Percentiles rank a stretch among this genome's conserved stretches.
phyloP scores from a whole-genome alignment of 2,888 invertebrate species.

The Drosophila anomalata region DNA sequence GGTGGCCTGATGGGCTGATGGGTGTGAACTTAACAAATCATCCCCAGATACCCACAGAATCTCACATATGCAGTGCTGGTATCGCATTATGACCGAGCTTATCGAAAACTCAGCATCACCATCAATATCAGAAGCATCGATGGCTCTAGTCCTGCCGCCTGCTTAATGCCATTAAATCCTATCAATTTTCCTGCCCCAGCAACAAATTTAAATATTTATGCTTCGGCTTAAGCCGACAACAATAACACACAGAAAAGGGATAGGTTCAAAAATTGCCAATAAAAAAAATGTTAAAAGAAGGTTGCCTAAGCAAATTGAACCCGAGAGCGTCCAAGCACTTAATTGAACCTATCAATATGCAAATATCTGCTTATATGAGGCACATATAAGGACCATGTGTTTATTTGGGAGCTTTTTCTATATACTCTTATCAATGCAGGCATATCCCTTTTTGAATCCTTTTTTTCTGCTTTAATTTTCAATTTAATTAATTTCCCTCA shows the following conservation, averaged over 20 bases:
- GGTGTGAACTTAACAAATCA: slow-evolving; percentile 57
- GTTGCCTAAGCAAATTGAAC: slow-evolving; percentile 55
- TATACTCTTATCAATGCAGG: slow-evolving; percentile 36
- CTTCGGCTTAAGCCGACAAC: slow-evolving; percentile 57
- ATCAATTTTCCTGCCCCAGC: slow-evolving; percentile 68
- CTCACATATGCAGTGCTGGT: slow-evolving; percentile 20
- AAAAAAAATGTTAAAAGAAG: slow-evolving; percentile 46
- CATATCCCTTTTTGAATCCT: slow-evolving; percentile 9
- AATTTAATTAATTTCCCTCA: slow-evolving; percentile 45
- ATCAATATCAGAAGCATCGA: slow-evolving; percentile 16
- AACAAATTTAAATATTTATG: slow-evolving; percentile 72
- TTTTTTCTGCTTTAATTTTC: slow-evolving; percentile 39
- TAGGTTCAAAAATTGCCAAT: slow-evolving; percentile 70
- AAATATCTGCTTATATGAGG: slow-evolving; percentile 15
- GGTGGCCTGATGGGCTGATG: neutral
- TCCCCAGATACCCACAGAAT: slow-evolving; percentile 13
- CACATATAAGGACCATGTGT: slow-evolving; percentile 8
- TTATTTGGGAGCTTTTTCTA: slow-evolving; percentile 5
- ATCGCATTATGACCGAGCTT: slow-evolving; percentile 61
- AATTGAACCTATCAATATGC: slow-evolving; percentile 74
- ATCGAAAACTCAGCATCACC: slow-evolving; percentile 49
- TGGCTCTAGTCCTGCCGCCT: slow-evolving; percentile 33
- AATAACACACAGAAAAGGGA: slow-evolving; percentile 45
- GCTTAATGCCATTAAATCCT: slow-evolving; percentile 76
- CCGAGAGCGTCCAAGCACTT: slow-evolving; percentile 74